Percentiles rank a stretch among this genome's conserved stretches.
These are phyloP conservation scores for Parapristionchus giblindavisi DNA, from an alignment of 2,888 invertebrate species.

Conservation along the genomic window DNA sequence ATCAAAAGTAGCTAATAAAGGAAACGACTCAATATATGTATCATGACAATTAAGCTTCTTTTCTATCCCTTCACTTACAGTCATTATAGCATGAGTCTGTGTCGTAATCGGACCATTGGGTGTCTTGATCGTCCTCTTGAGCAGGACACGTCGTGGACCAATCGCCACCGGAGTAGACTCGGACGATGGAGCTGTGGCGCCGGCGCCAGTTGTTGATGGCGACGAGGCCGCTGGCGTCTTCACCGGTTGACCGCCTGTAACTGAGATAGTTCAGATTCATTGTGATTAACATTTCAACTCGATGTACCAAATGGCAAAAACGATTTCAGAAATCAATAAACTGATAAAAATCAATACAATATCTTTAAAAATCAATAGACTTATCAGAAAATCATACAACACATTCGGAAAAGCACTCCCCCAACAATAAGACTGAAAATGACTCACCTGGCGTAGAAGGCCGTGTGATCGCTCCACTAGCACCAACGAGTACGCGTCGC, in stretches of 20 bases:
- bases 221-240: no score
- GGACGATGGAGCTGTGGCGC: no score
- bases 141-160: conserved; percentile 41
- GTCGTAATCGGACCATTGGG: conserved; percentile 45
- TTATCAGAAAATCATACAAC: no score
- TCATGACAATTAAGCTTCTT: background rate
- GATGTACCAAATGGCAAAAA: background rate
- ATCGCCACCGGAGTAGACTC: no score
- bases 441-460: background rate
- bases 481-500: background rate
- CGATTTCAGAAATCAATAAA: background rate
- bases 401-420: no score
- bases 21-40: background rate
- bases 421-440: background rate
- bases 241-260: conserved; percentile 25
- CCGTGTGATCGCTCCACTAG: background rate
- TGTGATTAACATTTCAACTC: background rate
- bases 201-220: no score
- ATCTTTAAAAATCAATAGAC: no score
- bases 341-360: no score
- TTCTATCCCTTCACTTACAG: background rate
- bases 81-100: conserved; percentile 35
- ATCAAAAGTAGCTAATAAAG: background rate
- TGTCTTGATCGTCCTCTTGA: conserved; percentile 48
- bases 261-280: background rate